A percentile compares a stretch with the other conserved stretches of the same genome.
Conservation (phyloP, 2,888 invertebrate species). For the Archips crataeganus region DNA sequence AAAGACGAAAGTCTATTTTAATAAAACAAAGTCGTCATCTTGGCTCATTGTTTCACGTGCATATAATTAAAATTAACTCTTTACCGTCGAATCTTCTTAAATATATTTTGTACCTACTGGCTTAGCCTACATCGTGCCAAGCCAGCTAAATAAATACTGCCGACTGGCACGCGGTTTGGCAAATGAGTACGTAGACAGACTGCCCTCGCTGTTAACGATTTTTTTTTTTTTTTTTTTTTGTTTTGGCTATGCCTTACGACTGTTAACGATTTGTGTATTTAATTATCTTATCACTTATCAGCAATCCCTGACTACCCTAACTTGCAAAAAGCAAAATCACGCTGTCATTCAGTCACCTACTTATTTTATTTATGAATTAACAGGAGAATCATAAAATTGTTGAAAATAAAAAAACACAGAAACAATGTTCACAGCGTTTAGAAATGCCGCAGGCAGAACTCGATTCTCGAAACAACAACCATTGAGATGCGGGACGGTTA, state of each 20-base stretch:
- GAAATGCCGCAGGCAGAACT: slow-evolving; percentile 5
- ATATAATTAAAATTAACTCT: slow-evolving; percentile 42
- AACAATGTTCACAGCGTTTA: slow-evolving; percentile 3
- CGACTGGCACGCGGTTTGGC: slow-evolving; percentile 34
- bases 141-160: slow-evolving; percentile 38
- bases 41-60: slow-evolving; percentile 24
- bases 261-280: slow-evolving; percentile 20
- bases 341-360: background rate
- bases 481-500: slow-evolving; percentile 52
- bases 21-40: slow-evolving; percentile 17
- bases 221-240: too few species aligned
- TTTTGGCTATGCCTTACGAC: too few species aligned
- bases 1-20: slow-evolving; percentile 15
- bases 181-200: slow-evolving; percentile 26
- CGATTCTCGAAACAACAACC: background rate
- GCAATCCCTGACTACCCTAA: too few species aligned
- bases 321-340: background rate
- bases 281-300: background rate
- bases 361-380: background rate
- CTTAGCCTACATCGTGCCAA: slow-evolving; percentile 18
- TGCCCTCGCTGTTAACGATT: slow-evolving; percentile 25
- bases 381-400: background rate
- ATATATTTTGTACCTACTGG: slow-evolving; percentile 23
- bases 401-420: background rate
- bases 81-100: slow-evolving; percentile 27